These are phyloP conservation scores for Labeo calbasu DNA, from an alignment of 2,797 vertebrate genomes.

Conservation along the genomic window DNA sequence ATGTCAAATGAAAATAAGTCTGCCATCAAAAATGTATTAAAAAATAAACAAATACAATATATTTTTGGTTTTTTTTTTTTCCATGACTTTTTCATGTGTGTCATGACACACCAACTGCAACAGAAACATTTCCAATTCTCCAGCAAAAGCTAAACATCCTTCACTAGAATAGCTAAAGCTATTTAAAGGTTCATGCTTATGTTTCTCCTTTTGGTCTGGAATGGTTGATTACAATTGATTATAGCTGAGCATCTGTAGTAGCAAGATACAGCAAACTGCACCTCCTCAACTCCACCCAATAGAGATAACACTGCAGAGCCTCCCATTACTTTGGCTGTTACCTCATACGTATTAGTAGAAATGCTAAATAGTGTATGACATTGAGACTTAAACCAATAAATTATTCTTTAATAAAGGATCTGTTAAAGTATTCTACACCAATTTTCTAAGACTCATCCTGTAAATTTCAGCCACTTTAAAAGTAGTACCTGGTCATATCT, in stretches of 20 bases:
- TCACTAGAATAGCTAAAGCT: background rate
- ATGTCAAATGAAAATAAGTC: too few species aligned
- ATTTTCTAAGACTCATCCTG: background rate
- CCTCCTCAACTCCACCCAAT: constrained; percentile 30
- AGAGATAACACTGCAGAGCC: constrained; percentile 27
- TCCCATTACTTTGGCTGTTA: background rate
- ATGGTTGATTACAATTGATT: constrained; percentile 3
- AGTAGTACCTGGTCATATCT: background rate
- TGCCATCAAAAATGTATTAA: too few species aligned
- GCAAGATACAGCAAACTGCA: constrained; percentile 20
- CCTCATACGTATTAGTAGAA: background rate
- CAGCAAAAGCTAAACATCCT: background rate
- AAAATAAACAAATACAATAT: too few species aligned
- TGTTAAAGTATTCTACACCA: background rate
- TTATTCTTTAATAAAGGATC: background rate
- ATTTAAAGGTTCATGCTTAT: background rate
- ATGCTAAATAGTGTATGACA: too few species aligned
- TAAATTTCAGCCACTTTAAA: background rate
- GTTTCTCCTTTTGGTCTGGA: background rate
- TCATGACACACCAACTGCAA: background rate
- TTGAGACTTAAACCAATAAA: background rate
- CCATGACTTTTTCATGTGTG: too few species aligned
- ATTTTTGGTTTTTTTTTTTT: too few species aligned
- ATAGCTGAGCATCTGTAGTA: constrained; percentile 12
- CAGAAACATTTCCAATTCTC: background rate